phyloP scores from a whole-genome alignment of 2,888 invertebrate genomes.

The Pollenia labialis region DNA sequence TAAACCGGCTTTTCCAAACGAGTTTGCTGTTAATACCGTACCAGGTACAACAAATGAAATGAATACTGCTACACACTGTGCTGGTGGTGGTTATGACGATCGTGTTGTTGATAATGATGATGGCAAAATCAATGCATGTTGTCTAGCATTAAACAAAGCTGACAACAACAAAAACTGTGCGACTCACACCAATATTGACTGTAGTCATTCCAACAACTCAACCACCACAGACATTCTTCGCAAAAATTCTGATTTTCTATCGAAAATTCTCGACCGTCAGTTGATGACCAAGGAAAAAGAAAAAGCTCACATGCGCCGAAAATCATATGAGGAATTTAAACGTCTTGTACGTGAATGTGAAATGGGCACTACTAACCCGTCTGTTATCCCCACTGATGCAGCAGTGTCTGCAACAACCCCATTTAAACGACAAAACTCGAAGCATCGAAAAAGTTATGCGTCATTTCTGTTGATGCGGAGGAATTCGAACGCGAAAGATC shows the following conservation, averaged over 20 bases:
- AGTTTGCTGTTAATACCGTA: slow-evolving; percentile 76
- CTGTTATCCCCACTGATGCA: background rate
- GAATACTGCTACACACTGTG: slow-evolving; percentile 77
- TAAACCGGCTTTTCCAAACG: slow-evolving; percentile 80
- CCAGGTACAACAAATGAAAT: slow-evolving; percentile 78
- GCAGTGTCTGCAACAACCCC: slow-evolving; percentile 70
- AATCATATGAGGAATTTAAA: slow-evolving; percentile 84
- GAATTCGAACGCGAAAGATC: slow-evolving; percentile 76
- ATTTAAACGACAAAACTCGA: slow-evolving; percentile 82
- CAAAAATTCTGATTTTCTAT: slow-evolving; percentile 83
- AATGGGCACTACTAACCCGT: slow-evolving; percentile 24
- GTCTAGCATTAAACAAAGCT: slow-evolving; percentile 28
- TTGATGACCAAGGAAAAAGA: slow-evolving; percentile 80
- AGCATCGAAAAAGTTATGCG: slow-evolving; percentile 81
- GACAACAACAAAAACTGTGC: slow-evolving; percentile 1
- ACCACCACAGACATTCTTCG: slow-evolving; percentile 80
- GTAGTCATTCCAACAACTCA: slow-evolving; percentile 11
- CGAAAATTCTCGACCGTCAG: slow-evolving; percentile 83
- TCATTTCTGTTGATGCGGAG: slow-evolving; percentile 79
- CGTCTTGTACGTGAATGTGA: slow-evolving; percentile 83
- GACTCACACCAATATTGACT: slow-evolving; percentile 32
- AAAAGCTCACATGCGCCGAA: slow-evolving; percentile 83
- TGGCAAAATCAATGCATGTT: slow-evolving; percentile 34
- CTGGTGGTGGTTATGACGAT: background rate
- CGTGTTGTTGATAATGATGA: background rate